A percentile compares a stretch with the other conserved stretches of the same genome.
These are phyloP conservation scores for Cordylochernes scorpioides DNA, from an alignment of 2,888 invertebrate genomes.

Conservation along the genomic window DNA sequence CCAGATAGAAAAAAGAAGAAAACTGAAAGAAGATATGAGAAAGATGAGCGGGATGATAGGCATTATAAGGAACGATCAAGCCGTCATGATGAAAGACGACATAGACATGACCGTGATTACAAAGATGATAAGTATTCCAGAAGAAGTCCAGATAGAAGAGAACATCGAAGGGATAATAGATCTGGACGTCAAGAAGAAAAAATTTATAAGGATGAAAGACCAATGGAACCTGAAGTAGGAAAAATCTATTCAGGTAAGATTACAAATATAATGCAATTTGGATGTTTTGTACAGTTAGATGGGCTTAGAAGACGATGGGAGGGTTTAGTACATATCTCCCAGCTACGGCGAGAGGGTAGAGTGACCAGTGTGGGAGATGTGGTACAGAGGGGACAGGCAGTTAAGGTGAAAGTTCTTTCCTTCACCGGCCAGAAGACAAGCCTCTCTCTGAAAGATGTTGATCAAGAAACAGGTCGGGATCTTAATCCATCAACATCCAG, in stretches of 20 bases:
- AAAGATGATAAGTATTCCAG: too few relatives aligned
- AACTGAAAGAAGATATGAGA: too few relatives aligned
- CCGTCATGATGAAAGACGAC: too few relatives aligned
- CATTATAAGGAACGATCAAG: too few relatives aligned
- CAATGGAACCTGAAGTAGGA: too few relatives aligned
- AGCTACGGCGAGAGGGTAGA: conserved; percentile 65
- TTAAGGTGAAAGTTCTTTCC: conserved; percentile 55
- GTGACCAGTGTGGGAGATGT: conserved; percentile 85
- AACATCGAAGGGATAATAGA: too few relatives aligned
- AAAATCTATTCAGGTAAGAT: conserved; percentile 83
- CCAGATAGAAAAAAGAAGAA: too few relatives aligned
- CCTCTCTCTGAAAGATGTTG: conserved; percentile 88
- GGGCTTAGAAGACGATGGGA: conserved; percentile 65
- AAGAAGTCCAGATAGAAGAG: too few relatives aligned
- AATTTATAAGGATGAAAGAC: too few relatives aligned
- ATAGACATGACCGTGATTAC: too few relatives aligned
- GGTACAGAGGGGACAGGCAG: conserved; percentile 58
- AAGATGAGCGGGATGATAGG: too few relatives aligned
- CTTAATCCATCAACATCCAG: conserved; percentile 39
- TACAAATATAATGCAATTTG: conserved; percentile 86
- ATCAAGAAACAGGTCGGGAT: conserved; percentile 78
- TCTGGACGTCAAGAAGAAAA: too few relatives aligned
- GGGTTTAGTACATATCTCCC: conserved; percentile 83
- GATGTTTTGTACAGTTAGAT: conserved; percentile 86
- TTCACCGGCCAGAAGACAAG: conserved; percentile 84